Conservation (phyloP, 2,888 invertebrate species). For the Laspeyria flexula region DNA sequence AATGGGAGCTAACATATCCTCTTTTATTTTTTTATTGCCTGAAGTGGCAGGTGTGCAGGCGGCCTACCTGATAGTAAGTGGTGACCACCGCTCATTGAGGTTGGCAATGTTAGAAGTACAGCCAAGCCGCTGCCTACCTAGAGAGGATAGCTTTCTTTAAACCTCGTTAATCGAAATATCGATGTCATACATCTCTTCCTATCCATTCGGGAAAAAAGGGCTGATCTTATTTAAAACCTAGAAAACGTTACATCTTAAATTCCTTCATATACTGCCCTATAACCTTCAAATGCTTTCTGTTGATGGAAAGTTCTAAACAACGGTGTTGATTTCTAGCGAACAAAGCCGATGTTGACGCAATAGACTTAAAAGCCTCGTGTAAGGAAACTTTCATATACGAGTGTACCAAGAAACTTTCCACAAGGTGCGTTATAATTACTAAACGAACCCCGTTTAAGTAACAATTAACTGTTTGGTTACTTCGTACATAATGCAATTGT, state of each 20-base stretch:
- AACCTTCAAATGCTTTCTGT: constrained; percentile 52
- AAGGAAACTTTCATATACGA: constrained; percentile 42
- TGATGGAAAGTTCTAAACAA: constrained; percentile 53
- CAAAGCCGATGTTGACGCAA: constrained; percentile 55
- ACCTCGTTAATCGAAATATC: too few relatives aligned
- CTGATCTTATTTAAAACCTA: not conserved
- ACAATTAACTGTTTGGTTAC: constrained; percentile 7
- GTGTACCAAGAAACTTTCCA: constrained; percentile 26
- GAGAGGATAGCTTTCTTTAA: too few relatives aligned
- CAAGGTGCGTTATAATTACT: constrained; percentile 1
- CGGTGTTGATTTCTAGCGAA: constrained; percentile 53
- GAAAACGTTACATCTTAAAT: constrained; percentile 15
- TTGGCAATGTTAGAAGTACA: too few relatives aligned
- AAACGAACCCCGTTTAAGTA: not conserved
- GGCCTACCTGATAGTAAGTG: too few relatives aligned
- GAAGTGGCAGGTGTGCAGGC: too few relatives aligned
- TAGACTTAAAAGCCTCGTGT: constrained; percentile 42
- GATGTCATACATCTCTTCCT: too few relatives aligned
- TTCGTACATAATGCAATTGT: constrained; percentile 19
- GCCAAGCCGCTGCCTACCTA: too few relatives aligned
- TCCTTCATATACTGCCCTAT: constrained; percentile 32
- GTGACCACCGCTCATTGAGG: too few relatives aligned
- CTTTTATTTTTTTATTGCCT: too few relatives aligned
- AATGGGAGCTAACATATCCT: too few relatives aligned
- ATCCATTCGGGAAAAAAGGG: too few relatives aligned